Conservation (phyloP, 1,140 invertebrate genomes). For the Triops cancriformis region DNA sequence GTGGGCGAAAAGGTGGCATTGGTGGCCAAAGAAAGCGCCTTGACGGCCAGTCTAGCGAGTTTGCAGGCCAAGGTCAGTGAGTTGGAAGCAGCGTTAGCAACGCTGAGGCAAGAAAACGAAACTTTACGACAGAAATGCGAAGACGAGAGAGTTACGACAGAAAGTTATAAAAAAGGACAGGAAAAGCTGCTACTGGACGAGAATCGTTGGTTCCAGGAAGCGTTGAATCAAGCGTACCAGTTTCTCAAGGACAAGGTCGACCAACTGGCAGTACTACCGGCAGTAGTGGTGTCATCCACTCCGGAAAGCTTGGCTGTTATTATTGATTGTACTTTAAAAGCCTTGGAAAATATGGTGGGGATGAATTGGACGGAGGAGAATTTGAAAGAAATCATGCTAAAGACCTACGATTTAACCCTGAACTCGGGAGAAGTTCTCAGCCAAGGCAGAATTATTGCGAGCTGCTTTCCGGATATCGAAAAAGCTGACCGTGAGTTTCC, state of each 20-base stretch:
- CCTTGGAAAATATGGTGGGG: conserved; percentile 31
- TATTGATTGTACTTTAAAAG: conserved; percentile 22
- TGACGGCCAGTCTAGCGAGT: conserved; percentile 23
- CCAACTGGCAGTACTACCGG: not conserved
- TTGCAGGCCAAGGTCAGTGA: conserved; percentile 18
- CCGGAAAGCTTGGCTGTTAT: not conserved
- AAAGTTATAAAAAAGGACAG: not conserved
- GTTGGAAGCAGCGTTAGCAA: conserved; percentile 22
- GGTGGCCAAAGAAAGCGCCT: not conserved
- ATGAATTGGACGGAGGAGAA: conserved; percentile 25
- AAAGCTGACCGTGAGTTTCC: conserved; percentile 56
- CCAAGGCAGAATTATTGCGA: conserved; percentile 27
- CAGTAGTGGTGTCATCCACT: not conserved
- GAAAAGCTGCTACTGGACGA: conserved; percentile 33
- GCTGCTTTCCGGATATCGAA: conserved; percentile 54
- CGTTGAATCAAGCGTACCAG: not conserved
- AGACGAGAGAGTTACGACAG: not conserved
- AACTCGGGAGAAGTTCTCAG: conserved; percentile 10
- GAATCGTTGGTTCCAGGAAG: conserved; percentile 34
- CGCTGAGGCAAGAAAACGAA: not conserved
- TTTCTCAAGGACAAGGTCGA: not conserved
- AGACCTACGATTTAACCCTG: conserved; percentile 25
- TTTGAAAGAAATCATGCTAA: conserved; percentile 26
- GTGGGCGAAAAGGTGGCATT: not conserved
- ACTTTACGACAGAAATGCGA: not conserved